Conservation (phyloP, 2,113 vertebrate genomes). For the Planiliza haematocheilus region DNA sequence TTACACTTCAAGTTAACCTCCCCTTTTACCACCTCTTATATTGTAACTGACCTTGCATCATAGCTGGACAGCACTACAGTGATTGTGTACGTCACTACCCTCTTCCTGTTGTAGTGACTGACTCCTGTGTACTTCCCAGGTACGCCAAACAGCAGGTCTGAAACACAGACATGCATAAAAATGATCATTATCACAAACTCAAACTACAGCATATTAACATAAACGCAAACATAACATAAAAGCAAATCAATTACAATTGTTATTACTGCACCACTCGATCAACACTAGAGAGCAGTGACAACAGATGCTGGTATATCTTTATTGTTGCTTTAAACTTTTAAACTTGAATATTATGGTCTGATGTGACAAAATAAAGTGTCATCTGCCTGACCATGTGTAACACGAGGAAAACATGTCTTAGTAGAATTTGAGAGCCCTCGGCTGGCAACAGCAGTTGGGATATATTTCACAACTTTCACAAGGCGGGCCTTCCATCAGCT, state of each 20-base stretch:
- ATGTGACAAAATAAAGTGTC: no score
- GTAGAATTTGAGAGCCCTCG: no score
- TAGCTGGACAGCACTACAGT: slow-evolving; percentile 91
- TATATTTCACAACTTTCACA: not conserved
- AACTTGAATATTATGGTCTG: no score
- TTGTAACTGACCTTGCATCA: slow-evolving; percentile 86
- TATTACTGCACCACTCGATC: not conserved
- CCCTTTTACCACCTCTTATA: not conserved
- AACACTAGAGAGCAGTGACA: not conserved
- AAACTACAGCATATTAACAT: not conserved
- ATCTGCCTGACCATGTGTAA: no score
- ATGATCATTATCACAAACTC: not conserved
- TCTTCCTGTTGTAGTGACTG: slow-evolving; percentile 88
- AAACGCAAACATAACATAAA: no score
- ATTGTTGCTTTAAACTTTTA: no score
- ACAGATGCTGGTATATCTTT: no score
- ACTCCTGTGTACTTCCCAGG: slow-evolving; percentile 92
- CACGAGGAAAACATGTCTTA: no score
- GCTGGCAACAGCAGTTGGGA: not conserved
- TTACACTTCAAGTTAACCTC: no score
- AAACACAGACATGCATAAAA: slow-evolving; percentile 50
- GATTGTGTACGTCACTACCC: slow-evolving; percentile 92
- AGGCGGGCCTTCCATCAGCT: not conserved
- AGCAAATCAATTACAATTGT: no score
- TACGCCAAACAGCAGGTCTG: slow-evolving; percentile 95